phyloP scores from a whole-genome alignment of 1,140 invertebrate genomes.

The Lasioglossum albipes region DNA sequence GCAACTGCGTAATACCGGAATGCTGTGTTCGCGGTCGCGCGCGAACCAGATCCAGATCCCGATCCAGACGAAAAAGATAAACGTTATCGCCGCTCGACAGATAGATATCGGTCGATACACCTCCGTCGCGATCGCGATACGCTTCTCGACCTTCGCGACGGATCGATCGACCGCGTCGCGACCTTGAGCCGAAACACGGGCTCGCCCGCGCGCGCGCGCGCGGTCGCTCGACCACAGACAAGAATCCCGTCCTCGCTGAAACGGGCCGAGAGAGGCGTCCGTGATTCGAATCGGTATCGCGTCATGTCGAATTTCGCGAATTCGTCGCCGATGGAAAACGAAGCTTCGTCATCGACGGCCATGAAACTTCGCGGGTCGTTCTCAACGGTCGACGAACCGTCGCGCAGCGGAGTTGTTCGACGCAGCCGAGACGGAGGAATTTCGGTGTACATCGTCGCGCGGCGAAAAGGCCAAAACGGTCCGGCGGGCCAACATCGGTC shows the following conservation, averaged over 20 bases:
- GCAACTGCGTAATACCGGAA: slow-evolving; percentile 18
- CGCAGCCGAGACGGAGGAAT: neutral
- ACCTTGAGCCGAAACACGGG: neutral
- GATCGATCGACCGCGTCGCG: neutral
- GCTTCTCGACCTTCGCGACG: neutral
- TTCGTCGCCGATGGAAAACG: too few species aligned
- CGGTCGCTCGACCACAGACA: neutral
- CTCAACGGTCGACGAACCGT: neutral
- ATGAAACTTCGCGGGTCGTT: neutral
- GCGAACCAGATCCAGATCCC: neutral
- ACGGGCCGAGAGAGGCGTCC: too few species aligned
- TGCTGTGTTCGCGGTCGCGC: neutral
- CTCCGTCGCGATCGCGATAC: neutral
- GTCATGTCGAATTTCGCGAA: too few species aligned
- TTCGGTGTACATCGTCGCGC: neutral
- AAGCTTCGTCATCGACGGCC: too few species aligned
- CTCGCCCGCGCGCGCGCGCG: too few species aligned
- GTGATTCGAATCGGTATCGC: too few species aligned
- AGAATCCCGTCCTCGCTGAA: neutral
- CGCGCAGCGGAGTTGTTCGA: too few species aligned
- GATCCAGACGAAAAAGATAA: neutral
- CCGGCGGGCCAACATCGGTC: neutral
- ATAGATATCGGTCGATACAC: slow-evolving; percentile 23
- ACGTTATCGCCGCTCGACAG: neutral
- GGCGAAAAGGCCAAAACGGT: neutral